Conservation (phyloP, 2,888 invertebrate genomes). For the Entomobrya proxima region DNA sequence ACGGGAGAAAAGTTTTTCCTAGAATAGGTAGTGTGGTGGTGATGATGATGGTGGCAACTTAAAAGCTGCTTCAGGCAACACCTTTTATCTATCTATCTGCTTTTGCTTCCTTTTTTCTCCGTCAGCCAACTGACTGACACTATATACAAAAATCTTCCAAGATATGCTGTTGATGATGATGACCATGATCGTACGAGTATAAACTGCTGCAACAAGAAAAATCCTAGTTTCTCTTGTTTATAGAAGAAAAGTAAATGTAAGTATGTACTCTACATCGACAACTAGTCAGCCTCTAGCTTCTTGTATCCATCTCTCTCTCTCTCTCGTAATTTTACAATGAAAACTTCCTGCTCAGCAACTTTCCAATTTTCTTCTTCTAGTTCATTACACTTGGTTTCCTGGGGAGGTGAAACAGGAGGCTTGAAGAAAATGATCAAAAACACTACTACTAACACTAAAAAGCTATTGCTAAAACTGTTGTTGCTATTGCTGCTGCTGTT, state of each 20-base stretch:
- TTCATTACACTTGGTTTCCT: slow-evolving; percentile 41
- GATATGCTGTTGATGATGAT: not conserved
- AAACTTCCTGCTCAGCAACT: slow-evolving; percentile 41
- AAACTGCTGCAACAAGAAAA: not conserved
- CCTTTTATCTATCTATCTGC: slow-evolving; percentile 38
- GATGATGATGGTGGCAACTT: slow-evolving; percentile 9
- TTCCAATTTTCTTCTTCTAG: slow-evolving; percentile 43
- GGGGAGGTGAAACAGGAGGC: slow-evolving; percentile 33
- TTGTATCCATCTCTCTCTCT: not conserved
- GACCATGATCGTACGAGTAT: not conserved
- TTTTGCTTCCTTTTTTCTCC: not conserved
- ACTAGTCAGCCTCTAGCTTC: not conserved
- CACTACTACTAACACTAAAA: slow-evolving; percentile 29
- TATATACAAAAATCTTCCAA: not conserved
- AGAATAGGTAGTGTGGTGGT: not conserved
- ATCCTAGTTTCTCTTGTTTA: not conserved
- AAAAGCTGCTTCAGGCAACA: slow-evolving; percentile 46
- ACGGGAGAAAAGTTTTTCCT: not conserved
- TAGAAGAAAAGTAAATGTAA: not conserved
- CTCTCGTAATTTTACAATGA: slow-evolving; percentile 33
- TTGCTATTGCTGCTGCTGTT: not conserved
- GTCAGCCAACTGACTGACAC: not conserved
- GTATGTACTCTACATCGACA: not conserved
- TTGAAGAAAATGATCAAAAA: slow-evolving; percentile 36
- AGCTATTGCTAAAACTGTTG: not conserved